Evolutionary conservation across 2,888 invertebrate species (phyloP), one percentile per base, ranked within the genome.

Genomic region (Melolontha melolontha): DNA sequence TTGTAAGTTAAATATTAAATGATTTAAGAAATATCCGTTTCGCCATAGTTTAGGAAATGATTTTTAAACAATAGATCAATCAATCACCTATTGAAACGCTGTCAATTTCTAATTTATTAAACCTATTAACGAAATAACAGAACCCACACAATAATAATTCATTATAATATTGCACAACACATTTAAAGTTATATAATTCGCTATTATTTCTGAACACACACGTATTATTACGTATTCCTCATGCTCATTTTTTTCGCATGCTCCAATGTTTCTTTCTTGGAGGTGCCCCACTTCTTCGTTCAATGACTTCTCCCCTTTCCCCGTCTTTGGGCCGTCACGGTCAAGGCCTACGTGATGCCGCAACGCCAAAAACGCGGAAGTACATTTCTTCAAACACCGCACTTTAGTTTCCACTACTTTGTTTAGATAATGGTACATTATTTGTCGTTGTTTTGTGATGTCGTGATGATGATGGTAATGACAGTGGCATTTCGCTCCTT

Each of bases 281-380:
- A 57, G 57, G 57, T 72, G 72, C 69, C 70, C 72, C 70, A 71
- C 71, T 72, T 72, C 69, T 72, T 66, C 52, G 64, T 54, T 68
- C 69, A 34, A 68, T 67, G 67, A 64, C 69, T 69, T 63, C 67
- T 68, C 64, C 64, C 63, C 55, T 68, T 68, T 69, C 72, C 69
- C 71, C 70, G 69, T 68, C 68, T 68, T 67, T 51, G 50, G 63
- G 67, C 64, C 72, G 74, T 75, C 74, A 73, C 74, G 74, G 75
- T 75, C 75, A 75, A 75, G 75, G 75, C 70, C 74, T 74, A 72
- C 72, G 68, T 68, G 73, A 73, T 71, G 74, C 74, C 74, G 73
- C 74, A 73, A 74, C 67, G 66, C 44, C 72, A 73, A 73, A 72
- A 74, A 66, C 71, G 74, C 74, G 74, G 74, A 74, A 74, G 74